Conservation (phyloP, 1,140 invertebrate species). For the Drosophila bifasciata region DNA sequence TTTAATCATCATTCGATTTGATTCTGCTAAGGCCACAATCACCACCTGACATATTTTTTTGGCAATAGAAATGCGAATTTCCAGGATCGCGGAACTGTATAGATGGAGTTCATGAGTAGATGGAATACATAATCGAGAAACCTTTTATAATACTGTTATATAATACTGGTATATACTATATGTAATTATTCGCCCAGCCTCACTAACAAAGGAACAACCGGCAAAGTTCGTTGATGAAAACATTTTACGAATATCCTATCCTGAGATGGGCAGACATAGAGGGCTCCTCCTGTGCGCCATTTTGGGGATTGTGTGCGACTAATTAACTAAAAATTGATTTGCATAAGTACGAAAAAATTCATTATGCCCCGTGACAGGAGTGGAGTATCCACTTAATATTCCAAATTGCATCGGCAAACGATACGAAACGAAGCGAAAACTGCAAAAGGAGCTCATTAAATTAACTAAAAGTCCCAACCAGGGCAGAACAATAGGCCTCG, state of each 20-base stretch:
- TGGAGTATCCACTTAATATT: slow-evolving; percentile 49
- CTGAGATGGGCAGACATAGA: slow-evolving; percentile 15
- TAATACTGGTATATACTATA: no score
- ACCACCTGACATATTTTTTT: no score
- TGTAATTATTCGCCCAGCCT: slow-evolving; percentile 3
- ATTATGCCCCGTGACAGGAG: slow-evolving; percentile 25
- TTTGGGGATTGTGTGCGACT: slow-evolving; percentile 18
- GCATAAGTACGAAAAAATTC: slow-evolving; percentile 53
- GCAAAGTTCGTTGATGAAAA: slow-evolving; percentile 15
- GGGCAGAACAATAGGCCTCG: slow-evolving; percentile 29
- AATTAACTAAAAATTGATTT: slow-evolving; percentile 65
- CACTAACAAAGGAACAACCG: slow-evolving; percentile 2
- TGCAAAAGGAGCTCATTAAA: slow-evolving; percentile 56
- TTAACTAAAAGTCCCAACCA: slow-evolving; percentile 38
- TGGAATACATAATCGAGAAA: no score
- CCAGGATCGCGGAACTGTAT: no score
- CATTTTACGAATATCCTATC: slow-evolving; percentile 26
- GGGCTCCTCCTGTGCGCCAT: background rate
- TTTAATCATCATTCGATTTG: no score
- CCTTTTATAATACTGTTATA: no score
- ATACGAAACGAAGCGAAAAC: slow-evolving; percentile 26
- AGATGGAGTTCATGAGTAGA: no score
- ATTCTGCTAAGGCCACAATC: no score
- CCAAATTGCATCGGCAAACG: slow-evolving; percentile 38
- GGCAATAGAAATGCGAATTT: no score